These are phyloP conservation scores for Caenorhabditis virilis DNA, from an alignment of 2,888 invertebrate species.

Conservation along the genomic window DNA sequence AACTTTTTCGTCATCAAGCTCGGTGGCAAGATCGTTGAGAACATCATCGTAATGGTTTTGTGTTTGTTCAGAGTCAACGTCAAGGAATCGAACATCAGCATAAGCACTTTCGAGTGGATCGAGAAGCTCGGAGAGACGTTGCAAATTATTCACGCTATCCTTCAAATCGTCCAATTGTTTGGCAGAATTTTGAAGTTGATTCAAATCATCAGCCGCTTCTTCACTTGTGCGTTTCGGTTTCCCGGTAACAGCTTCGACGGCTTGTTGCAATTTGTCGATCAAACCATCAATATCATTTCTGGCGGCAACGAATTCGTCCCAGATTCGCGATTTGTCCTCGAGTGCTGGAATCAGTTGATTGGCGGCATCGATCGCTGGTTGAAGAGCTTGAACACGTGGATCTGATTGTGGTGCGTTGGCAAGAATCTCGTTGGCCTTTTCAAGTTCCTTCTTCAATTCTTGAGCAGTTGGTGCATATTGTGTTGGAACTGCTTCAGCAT, in stretches of 20 bases:
- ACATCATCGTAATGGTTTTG: slow-evolving; percentile 49
- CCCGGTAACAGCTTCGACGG: slow-evolving; percentile 28
- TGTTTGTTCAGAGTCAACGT: slow-evolving; percentile 51
- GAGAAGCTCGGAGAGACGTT: slow-evolving; percentile 51
- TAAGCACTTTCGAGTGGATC: slow-evolving; percentile 57
- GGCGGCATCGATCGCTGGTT: slow-evolving; percentile 31
- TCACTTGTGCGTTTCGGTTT: slow-evolving; percentile 25
- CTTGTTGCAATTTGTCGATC: slow-evolving; percentile 38
- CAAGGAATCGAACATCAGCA: slow-evolving; percentile 56
- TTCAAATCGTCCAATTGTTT: slow-evolving; percentile 31
- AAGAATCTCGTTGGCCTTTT: slow-evolving; percentile 23
- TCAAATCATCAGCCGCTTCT: slow-evolving; percentile 33
- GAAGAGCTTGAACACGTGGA: slow-evolving; percentile 24
- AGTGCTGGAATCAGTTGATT: slow-evolving; percentile 39
- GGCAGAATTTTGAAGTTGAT: slow-evolving; percentile 20
- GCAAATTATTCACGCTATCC: slow-evolving; percentile 39
- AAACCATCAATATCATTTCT: slow-evolving; percentile 43
- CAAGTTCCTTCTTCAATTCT: slow-evolving; percentile 37
- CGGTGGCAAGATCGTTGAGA: slow-evolving; percentile 33
- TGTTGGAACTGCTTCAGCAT: slow-evolving; percentile 46
- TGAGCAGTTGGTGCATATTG: slow-evolving; percentile 43
- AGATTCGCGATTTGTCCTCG: slow-evolving; percentile 35
- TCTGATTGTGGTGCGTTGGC: slow-evolving; percentile 29
- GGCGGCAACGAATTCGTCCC: slow-evolving; percentile 50
- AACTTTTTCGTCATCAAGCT: slow-evolving; percentile 45